Evolutionary conservation across 2,888 invertebrate genomes (phyloP), one percentile per base, ranked within the genome.

Genomic region (Caenorhabditis wallacei): DNA sequence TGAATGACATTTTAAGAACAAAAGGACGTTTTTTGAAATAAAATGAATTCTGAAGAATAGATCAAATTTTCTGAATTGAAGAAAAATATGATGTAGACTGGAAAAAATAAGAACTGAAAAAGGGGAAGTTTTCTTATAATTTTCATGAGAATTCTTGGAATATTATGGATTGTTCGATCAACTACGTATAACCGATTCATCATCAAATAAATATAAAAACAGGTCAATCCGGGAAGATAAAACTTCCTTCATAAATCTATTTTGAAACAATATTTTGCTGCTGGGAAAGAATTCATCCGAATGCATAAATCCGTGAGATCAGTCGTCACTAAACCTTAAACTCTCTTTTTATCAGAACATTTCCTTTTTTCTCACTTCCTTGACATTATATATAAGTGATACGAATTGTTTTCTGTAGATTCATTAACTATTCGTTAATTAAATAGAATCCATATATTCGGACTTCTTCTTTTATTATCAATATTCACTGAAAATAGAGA

Each of bases 221-320:
- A 18, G 46, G 46, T 48, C 46, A 48, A 48, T 48, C 46, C 46
- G 10, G 13, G 18, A 18, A 18, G 3, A 13, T 13, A 13, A 48
- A 48, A 18, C 46, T 48, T 48, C 46, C 43, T 43, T 18, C 43
- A 8, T 2, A 16, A 43, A 18, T 48, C 46, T 48, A 18, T 18
- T 48, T 48, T 48, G 54, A 54, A 54, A 54, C 54, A 18, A 54
- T 54, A 16, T 54, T 24, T 54, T 5, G 4, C 1, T 22, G 3
- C 18, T n/a, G n/a, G n/a, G n/a, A n/a, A n/a, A 5, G 56, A 35
- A 56, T n/a, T 35, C 35, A 56, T 56, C 56, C 24, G 1, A 3
- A 56, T 8, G n/a, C n/a, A 35, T 56, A 63, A 30, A 63, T 63
- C 48, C n/a, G 46, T 46, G n/a, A 46, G 46, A 63, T 63, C 63